These are phyloP conservation scores for Drosophila acutilabella DNA, from an alignment of 2,888 invertebrate genomes.

Conservation along the genomic window DNA sequence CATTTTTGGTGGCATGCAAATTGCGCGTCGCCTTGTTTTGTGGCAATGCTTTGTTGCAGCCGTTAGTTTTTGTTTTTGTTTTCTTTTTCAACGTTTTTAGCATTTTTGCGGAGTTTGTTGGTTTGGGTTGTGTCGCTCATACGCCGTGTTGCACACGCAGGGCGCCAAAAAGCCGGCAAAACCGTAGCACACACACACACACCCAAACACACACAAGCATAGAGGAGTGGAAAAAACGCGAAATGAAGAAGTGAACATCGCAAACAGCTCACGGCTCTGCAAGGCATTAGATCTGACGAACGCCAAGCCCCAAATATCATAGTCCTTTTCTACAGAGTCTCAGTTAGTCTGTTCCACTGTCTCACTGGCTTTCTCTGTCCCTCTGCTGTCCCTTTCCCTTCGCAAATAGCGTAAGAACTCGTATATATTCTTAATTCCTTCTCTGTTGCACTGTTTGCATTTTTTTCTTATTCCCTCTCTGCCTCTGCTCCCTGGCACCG, in stretches of 20 bases:
- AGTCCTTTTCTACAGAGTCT: constrained; percentile 6
- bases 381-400: not conserved
- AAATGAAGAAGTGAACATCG: constrained; percentile 39
- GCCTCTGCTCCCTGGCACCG: not conserved
- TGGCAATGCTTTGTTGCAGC: constrained; percentile 46
- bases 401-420: not conserved
- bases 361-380: not conserved
- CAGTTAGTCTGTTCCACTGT: not conserved
- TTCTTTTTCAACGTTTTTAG: constrained; percentile 12
- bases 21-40: constrained; percentile 52
- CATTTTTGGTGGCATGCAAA: constrained; percentile 56
- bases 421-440: constrained; percentile 2
- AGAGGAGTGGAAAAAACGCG: constrained; percentile 10
- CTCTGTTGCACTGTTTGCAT: constrained; percentile 9
- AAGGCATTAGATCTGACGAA: constrained; percentile 48
- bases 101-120: constrained; percentile 13
- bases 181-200: constrained; percentile 14
- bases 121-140: constrained; percentile 55
- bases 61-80: constrained; percentile 13
- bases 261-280: constrained; percentile 50
- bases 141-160: constrained; percentile 66
- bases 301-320: constrained; percentile 1
- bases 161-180: constrained; percentile 47
- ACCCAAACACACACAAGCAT: constrained; percentile 17
- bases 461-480: not conserved